These are phyloP conservation scores for Characodon lateralis DNA, from an alignment of 2,797 vertebrate genomes.

Conservation along the genomic window DNA sequence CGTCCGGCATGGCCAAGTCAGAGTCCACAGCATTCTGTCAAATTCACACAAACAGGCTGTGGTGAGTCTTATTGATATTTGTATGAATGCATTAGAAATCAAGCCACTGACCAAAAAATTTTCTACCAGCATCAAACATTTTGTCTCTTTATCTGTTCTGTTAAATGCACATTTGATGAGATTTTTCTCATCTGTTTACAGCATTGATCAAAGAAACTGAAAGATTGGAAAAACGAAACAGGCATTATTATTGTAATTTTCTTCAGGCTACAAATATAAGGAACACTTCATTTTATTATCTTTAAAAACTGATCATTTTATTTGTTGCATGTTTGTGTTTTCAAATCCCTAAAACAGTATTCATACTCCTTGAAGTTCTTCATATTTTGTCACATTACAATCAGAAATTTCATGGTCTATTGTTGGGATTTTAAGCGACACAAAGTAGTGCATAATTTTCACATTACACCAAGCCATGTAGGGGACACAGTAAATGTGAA, in stretches of 20 bases:
- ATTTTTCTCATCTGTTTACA: not conserved
- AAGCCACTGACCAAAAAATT: not conserved
- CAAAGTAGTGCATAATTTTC: not conserved
- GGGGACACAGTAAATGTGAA: not conserved
- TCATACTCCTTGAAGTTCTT: not conserved
- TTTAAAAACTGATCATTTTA: no score
- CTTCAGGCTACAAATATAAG: not conserved
- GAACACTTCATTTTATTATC: not conserved
- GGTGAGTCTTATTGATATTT: constrained; percentile 76
- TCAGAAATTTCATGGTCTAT: not conserved
- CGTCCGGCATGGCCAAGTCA: constrained; percentile 81
- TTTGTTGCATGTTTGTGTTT: not conserved
- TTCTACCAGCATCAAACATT: not conserved
- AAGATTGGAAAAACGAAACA: not conserved
- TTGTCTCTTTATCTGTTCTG: not conserved
- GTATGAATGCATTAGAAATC: not conserved
- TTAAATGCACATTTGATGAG: not conserved
- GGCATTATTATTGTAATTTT: no score
- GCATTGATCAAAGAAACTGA: not conserved
- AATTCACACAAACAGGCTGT: constrained; percentile 90
- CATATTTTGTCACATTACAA: no score
- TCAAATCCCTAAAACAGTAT: not conserved
- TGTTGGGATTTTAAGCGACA: not conserved
- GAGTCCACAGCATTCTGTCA: constrained; percentile 89
- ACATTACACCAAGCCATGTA: not conserved